Base-by-base conservation (phyloP, 2,797 vertebrate genomes). In the Pseudotriccus pelzelni region DNA sequence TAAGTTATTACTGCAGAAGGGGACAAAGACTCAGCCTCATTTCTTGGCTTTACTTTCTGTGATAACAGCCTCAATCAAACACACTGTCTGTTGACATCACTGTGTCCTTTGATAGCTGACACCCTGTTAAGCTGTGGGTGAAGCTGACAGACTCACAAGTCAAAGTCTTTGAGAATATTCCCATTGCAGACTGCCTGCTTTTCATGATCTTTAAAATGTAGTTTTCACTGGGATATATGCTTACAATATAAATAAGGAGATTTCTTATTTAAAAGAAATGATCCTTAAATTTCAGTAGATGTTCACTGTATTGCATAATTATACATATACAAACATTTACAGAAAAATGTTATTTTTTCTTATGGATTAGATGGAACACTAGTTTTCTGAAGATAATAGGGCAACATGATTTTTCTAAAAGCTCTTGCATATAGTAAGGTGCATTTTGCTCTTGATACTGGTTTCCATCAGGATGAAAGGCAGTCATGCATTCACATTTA, bases 231-330 rank as follows among this genome's bases (percentile, higher is more conserved):
- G 18, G 43, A 78, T 12, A 91, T 87, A 62, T 28, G 2, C 1
- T 50, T 60, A 7, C 16, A 69, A 30, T 30, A 41, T 0, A 1
- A 66, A 62, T 7, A 34, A 14, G 6, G 2, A 1, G 23, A 5
- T 17, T 32, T 39, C 66, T 7, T 50, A n/a, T 68, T 37, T 30
- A 5, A 39, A 81, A 77, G 2, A 60, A 36, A 36, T 36, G 1
- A 41, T 59, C 17, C 2, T 37, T 63, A 41, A 60, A 73, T 92
- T 81, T 52, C 17, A 56, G 41, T 63, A 76, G 34, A 47, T 59
- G 24, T 39, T 84, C 15, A 24, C 4, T 1, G 0, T 20, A 23
- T 49, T 4, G 0, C 27, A 52, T 60, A 85, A 41, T 36, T 56
- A 49, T 34, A 36, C 18, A 20, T 50, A 41, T 9, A 36, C 1